These are phyloP conservation scores for Pseudochaenichthys georgianus DNA, from an alignment of 2,797 vertebrate species.

Conservation along the genomic window DNA sequence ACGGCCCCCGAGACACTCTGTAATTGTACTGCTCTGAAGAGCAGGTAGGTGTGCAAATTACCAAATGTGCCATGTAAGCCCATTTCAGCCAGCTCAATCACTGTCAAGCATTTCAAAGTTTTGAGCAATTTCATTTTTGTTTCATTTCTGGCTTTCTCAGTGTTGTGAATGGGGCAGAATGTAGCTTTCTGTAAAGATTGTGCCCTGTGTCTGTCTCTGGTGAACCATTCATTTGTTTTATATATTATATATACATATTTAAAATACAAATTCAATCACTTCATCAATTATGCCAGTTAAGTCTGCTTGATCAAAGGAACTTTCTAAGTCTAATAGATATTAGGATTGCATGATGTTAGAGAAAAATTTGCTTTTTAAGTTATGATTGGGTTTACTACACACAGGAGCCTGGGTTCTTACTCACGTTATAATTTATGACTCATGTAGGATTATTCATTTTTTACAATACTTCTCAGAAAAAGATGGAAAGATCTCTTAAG, in stretches of 20 bases:
- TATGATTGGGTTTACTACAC: background rate
- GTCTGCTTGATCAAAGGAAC: background rate
- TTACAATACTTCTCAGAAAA: background rate
- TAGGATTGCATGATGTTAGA: background rate
- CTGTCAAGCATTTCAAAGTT: conserved; percentile 81
- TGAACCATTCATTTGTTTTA: background rate
- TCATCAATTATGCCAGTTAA: background rate
- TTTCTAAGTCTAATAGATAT: background rate
- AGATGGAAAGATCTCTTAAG: background rate
- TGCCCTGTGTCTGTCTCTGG: background rate
- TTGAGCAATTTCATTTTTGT: conserved; percentile 71
- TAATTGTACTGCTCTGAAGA: conserved; percentile 87
- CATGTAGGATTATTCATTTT: background rate
- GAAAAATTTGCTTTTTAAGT: background rate
- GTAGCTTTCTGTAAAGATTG: conserved; percentile 35
- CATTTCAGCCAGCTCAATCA: conserved; percentile 83
- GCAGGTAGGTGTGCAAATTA: conserved; percentile 89
- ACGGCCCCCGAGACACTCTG: conserved; percentile 78
- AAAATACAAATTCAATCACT: conserved; percentile 10
- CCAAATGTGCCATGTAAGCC: conserved; percentile 86
- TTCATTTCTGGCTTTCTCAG: conserved; percentile 71
- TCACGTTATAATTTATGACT: background rate
- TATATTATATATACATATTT: too few relatives aligned
- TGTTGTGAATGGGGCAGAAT: conserved; percentile 55
- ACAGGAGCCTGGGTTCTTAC: background rate